phyloP scores from a whole-genome alignment of 2,113 vertebrate species.

The Tachysurus vachellii region DNA sequence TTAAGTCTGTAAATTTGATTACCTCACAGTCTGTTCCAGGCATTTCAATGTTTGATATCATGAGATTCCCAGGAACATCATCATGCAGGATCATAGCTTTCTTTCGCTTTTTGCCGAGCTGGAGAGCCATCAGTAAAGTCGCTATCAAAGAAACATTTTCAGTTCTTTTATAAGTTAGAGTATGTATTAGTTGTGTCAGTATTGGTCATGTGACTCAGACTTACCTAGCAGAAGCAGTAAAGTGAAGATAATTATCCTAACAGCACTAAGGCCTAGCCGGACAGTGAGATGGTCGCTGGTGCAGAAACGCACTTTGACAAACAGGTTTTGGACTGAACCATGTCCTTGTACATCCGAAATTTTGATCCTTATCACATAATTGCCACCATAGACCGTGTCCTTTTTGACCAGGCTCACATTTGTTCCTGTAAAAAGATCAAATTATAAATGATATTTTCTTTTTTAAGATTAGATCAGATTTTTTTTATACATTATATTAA shows the following conservation, averaged over 20 bases:
- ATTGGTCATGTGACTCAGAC: not conserved
- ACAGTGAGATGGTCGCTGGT: not conserved
- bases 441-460: not conserved
- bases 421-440: slow-evolving; percentile 47
- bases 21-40: slow-evolving; percentile 66
- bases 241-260: slow-evolving; percentile 22
- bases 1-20: slow-evolving; percentile 5
- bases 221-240: slow-evolving; percentile 63
- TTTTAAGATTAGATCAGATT: too few relatives aligned
- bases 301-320: slow-evolving; percentile 67
- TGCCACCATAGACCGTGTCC: slow-evolving; percentile 41
- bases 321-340: slow-evolving; percentile 52
- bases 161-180: not conserved
- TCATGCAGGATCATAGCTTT: not conserved
- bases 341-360: slow-evolving; percentile 60
- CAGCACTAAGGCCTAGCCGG: not conserved
- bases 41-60: slow-evolving; percentile 56
- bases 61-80: slow-evolving; percentile 5
- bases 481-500: too few relatives aligned
- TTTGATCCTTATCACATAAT: slow-evolving; percentile 52
- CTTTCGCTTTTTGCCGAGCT: slow-evolving; percentile 40
- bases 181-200: not conserved
- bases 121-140: slow-evolving; percentile 44
- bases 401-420: slow-evolving; percentile 60
- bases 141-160: slow-evolving; percentile 40